Evolutionary conservation across 2,888 invertebrate genomes (phyloP), one percentile per base, ranked within the genome.

Genomic region (Caenorhabditis sp.): DNA sequence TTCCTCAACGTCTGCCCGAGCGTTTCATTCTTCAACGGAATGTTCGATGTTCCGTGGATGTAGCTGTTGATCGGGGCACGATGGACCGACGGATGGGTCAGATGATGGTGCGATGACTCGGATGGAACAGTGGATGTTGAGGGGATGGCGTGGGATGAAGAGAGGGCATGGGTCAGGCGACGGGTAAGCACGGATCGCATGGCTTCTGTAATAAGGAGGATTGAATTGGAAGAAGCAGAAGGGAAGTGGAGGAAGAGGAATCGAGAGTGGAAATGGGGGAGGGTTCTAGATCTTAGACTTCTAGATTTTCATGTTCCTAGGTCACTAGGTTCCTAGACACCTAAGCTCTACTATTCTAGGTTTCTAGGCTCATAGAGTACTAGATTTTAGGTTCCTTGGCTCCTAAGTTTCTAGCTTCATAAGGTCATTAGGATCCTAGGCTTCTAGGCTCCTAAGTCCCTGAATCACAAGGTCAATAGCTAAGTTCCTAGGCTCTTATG

Each of bases 21-120:
- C 4, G 90, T 90, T 65, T 90, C 86, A 69, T 85, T 88, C 18
- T 87, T 74, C 26, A 90, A 76, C 26, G 89, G 88, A 24, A 76
- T 71, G 24, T 67, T 82, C 18, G 90, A 90, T 8, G 87, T 82
- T 28, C 90, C 90, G 65, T 90, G 88, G 11, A 88, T 83, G 71
- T 90, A 90, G 69, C 89, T 89, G 64, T 81, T 69, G 1, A n/a
- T 55, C 22, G 67, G 76, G 24, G 67, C 55, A 18, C 35, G 67
- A 28, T 76, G 76, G 5, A 68, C 67, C 11, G 76, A 76, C 6
- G 76, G 76, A 47, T 76, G 76, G 1, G 61, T 76, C 53, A 76
- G 18, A n/a, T 76, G 76, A 24, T 76, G 18, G n/a, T n/a, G n/a
- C n/a, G n/a, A n/a, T n/a, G n/a, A n/a, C n/a, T n/a, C n/a, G n/a